Evolutionary conservation across 2,797 vertebrate species (phyloP), one percentile per base, ranked within the genome.

Genomic region (Enteromius argenteus): DNA sequence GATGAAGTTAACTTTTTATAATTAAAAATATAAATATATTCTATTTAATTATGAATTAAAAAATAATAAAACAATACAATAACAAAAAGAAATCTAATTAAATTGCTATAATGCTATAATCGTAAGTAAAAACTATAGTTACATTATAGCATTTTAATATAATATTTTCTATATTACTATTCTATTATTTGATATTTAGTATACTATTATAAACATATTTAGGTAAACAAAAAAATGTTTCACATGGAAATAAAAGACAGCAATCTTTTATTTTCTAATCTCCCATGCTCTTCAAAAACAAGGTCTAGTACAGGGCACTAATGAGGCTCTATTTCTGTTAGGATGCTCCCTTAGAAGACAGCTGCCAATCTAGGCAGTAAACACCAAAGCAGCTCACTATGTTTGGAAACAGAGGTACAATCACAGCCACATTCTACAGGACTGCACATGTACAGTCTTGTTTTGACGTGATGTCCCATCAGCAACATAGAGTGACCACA

Each of bases 401-500:
- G 23, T 72, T 42, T 64, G 30, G 27, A 4, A 62, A 73, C 68
- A 67, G 39, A 64, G 30, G 2, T 32, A 67, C 10, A 51, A 32
- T 67, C 74, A 37, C 76, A 46, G 46, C n/a, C 15, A 10, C 66
- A 56, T 39, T 56, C 32, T 42, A 56, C 46, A 39, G 17, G 9
- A 67, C 49, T 73, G 53, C 23, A 44, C 19, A 39, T 69, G 5
- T 42, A 69, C 15, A 42, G 32, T 49, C 44, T 53, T 68, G 46
- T 71, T 80, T 39, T 71, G 35, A 80, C 1, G 23, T 58, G 35
- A 80, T 0, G 11, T 6, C n/a, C 66, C 35, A 71, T 17, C 56
- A 44, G 68, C 14, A 56, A 69, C 46, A 79, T 64, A 71, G n/a
- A 69, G 51, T 39, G 37, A 37, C 37, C 51, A 32, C 15, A 56